A percentile compares a stretch with the other conserved stretches of the same genome.
phyloP scores from a whole-genome alignment of 2,888 invertebrate species.

The Sturmia bella region DNA sequence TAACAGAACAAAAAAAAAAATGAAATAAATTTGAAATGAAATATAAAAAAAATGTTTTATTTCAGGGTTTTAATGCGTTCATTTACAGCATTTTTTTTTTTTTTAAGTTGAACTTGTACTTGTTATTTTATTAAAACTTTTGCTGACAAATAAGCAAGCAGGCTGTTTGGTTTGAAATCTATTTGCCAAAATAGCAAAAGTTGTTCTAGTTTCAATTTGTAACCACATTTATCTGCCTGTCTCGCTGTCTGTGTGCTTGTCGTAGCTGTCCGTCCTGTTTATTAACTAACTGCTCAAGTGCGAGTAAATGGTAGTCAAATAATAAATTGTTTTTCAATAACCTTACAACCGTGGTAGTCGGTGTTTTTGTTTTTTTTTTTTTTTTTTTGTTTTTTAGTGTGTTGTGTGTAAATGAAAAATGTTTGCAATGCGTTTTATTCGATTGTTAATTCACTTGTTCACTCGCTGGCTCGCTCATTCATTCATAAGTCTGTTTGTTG shows the following conservation, averaged over 20 bases:
- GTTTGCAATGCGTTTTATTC: slow-evolving; percentile 61
- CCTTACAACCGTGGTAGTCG: slow-evolving; percentile 48
- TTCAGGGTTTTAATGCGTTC: slow-evolving; percentile 69
- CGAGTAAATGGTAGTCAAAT: slow-evolving; percentile 39
- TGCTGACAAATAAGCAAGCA: slow-evolving; percentile 35
- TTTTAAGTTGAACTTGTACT: slow-evolving; percentile 51
- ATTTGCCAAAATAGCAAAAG: slow-evolving; percentile 69
- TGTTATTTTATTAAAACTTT: slow-evolving; percentile 45
- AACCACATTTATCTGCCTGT: slow-evolving; percentile 55
- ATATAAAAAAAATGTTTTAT: slow-evolving; percentile 64
- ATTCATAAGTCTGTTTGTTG: slow-evolving; percentile 60
- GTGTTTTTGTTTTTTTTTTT: too few species aligned
- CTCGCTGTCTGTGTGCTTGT: slow-evolving; percentile 6
- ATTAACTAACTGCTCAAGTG: slow-evolving; percentile 44
- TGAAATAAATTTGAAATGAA: slow-evolving; percentile 47
- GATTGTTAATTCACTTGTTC: slow-evolving; percentile 44
- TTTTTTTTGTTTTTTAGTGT: too few species aligned
- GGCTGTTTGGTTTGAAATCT: slow-evolving; percentile 51
- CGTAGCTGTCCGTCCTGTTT: slow-evolving; percentile 23
- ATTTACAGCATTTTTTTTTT: slow-evolving; percentile 37
- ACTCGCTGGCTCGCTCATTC: slow-evolving; percentile 41
- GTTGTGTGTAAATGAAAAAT: slow-evolving; percentile 52
- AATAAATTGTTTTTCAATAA: slow-evolving; percentile 47
- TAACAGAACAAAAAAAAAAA: slow-evolving; percentile 45
- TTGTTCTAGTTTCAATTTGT: slow-evolving; percentile 68